These are phyloP conservation scores for Branchinecta lynchi DNA, from an alignment of 1,140 invertebrate species.

Conservation along the genomic window DNA sequence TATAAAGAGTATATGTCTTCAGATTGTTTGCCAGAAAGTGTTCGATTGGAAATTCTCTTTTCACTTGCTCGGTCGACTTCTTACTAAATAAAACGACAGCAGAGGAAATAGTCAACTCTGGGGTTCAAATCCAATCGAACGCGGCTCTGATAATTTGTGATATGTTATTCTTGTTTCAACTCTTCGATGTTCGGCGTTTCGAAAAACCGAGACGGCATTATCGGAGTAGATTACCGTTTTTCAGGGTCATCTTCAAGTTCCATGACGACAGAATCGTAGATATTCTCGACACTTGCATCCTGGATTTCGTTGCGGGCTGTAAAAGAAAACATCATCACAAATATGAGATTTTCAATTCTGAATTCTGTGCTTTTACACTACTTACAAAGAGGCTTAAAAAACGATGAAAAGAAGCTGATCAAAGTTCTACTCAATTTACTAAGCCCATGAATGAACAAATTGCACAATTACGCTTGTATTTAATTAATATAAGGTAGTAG, in stretches of 20 bases:
- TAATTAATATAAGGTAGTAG: background rate
- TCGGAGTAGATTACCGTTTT: slow-evolving; percentile 25
- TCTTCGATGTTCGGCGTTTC: too few relatives aligned
- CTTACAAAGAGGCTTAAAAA: background rate
- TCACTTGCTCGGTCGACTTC: too few relatives aligned
- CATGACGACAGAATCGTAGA: slow-evolving; percentile 36
- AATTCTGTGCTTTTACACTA: too few relatives aligned
- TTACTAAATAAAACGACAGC: too few relatives aligned
- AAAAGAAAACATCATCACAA: slow-evolving; percentile 14
- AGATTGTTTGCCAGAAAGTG: too few relatives aligned
- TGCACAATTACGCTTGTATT: background rate
- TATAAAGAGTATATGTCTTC: too few relatives aligned
- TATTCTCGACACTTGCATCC: slow-evolving; percentile 29
- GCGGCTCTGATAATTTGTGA: too few relatives aligned
- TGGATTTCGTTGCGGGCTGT: slow-evolving; percentile 25
- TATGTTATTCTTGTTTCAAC: too few relatives aligned
- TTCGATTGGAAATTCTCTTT: too few relatives aligned
- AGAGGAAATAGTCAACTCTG: too few relatives aligned
- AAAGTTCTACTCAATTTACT: background rate
- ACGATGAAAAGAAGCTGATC: background rate
- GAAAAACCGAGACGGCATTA: background rate
- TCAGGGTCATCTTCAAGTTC: slow-evolving; percentile 31
- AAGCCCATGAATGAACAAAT: background rate
- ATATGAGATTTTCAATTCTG: too few relatives aligned
- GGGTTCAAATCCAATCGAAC: too few relatives aligned